phyloP scores from a whole-genome alignment of 2,797 vertebrate species.

The Oreochromis grahami region DNA sequence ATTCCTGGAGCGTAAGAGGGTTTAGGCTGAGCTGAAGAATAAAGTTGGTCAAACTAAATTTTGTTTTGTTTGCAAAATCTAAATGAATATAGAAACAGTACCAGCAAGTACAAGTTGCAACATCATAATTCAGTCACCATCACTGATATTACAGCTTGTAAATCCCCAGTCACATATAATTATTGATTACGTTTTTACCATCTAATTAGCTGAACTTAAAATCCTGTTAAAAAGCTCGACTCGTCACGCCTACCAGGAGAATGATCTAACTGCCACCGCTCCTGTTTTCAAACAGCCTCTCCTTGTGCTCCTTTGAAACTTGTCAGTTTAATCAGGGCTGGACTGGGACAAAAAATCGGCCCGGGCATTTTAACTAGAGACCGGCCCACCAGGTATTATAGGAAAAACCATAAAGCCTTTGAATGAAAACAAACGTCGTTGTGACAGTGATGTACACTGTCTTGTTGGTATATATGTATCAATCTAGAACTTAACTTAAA shows the following conservation, averaged over 20 bases:
- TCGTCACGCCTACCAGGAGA: background rate
- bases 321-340: slow-evolving; percentile 24
- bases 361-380: too few relatives aligned
- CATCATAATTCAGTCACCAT: background rate
- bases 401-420: too few relatives aligned
- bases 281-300: background rate
- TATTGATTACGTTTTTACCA: background rate
- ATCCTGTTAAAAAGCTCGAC: background rate
- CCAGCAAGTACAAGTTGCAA: background rate
- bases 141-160: background rate
- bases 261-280: background rate
- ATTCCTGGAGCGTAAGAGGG: background rate
- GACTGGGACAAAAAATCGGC: too few relatives aligned
- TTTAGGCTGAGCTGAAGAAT: background rate
- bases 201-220: background rate
- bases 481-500: too few relatives aligned
- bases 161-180: background rate
- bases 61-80: background rate
- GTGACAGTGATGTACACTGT: too few relatives aligned
- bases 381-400: too few relatives aligned
- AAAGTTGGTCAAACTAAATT: background rate
- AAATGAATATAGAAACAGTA: background rate
- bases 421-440: too few relatives aligned
- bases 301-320: background rate
- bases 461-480: too few relatives aligned